These are phyloP conservation scores for Psylliodes chrysocephalus DNA, from an alignment of 2,888 invertebrate species.

Conservation along the genomic window DNA sequence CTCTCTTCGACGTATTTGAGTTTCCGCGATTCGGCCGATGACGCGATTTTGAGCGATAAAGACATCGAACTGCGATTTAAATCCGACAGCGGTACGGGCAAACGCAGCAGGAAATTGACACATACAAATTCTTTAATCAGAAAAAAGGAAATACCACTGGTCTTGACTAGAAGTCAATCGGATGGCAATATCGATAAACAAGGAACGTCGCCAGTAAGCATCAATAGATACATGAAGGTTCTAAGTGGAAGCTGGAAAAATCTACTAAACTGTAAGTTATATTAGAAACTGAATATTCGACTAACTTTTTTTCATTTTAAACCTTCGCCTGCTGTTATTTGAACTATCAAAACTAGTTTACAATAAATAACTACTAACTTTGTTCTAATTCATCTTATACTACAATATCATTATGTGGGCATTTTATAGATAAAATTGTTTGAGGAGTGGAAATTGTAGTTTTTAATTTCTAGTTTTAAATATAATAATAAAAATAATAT, in stretches of 20 bases:
- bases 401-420: too few species aligned
- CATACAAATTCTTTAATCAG: slow-evolving; percentile 66
- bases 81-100: slow-evolving; percentile 40
- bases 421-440: too few species aligned
- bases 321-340: too few species aligned
- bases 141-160: slow-evolving; percentile 47
- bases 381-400: too few species aligned
- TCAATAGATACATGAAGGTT: slow-evolving; percentile 77
- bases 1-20: slow-evolving; percentile 69
- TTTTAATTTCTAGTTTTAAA: too few species aligned
- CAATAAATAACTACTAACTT: too few species aligned
- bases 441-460: too few species aligned
- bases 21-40: slow-evolving; percentile 69
- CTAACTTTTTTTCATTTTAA: too few species aligned
- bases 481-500: too few species aligned
- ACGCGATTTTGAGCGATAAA: slow-evolving; percentile 57
- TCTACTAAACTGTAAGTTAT: slow-evolving; percentile 78
- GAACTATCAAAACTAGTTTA: too few species aligned
- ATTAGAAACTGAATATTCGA: background rate
- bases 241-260: slow-evolving; percentile 85
- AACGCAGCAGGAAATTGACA: slow-evolving; percentile 53
- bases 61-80: slow-evolving; percentile 49
- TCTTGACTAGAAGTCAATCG: slow-evolving; percentile 75
- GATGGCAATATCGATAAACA: slow-evolving; percentile 73
- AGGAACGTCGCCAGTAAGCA: slow-evolving; percentile 50